Conservation (phyloP, 2,113 vertebrate genomes). For the Microtus ochrogaster region DNA sequence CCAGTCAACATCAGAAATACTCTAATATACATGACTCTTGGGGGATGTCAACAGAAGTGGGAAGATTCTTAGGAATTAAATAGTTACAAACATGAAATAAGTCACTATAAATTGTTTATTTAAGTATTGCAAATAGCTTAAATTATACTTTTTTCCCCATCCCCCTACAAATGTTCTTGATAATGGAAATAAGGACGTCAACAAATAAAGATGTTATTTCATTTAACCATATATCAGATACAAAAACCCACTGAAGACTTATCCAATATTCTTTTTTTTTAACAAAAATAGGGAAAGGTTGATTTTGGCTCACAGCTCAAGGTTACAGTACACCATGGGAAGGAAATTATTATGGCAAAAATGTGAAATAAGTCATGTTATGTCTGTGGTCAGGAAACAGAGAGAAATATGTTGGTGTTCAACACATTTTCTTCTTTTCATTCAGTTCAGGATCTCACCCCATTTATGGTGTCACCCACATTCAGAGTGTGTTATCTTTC, state of each 20-base stretch:
- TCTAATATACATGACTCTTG: neutral
- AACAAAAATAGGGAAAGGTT: neutral
- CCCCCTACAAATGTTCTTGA: neutral
- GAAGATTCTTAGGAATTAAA: neutral
- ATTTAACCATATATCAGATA: neutral
- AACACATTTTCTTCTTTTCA: neutral
- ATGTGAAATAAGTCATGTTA: neutral
- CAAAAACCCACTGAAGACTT: neutral
- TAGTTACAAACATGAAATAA: neutral
- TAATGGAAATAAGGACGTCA: neutral
- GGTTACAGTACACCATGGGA: neutral
- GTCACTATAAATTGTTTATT: neutral
- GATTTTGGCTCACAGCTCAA: neutral
- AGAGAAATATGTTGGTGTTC: neutral
- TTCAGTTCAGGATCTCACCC: neutral
- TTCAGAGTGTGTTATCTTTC: neutral
- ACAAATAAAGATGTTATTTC: slow-evolving; percentile 1
- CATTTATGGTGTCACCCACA: neutral
- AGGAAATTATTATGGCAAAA: neutral
- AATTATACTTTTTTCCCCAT: neutral
- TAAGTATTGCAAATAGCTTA: neutral
- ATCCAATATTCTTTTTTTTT: neutral
- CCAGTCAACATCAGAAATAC: neutral
- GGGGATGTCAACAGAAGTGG: neutral
- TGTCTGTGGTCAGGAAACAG: neutral